A percentile compares a stretch with the other conserved stretches of the same genome.
Evolutionary conservation across 2,113 vertebrate species (phyloP).

Genomic region (Ictalurus furcatus): DNA sequence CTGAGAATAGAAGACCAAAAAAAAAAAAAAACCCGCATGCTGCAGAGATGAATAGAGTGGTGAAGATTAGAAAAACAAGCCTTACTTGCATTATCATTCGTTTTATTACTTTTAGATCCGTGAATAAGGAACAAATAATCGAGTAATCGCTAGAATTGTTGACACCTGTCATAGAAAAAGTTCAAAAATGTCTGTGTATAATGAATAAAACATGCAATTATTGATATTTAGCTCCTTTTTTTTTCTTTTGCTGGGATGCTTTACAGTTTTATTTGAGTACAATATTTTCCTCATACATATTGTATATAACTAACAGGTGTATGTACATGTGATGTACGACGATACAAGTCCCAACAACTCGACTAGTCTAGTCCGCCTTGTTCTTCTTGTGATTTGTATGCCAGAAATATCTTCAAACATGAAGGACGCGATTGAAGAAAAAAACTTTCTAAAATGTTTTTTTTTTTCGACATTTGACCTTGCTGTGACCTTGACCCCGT

Average conservation of each 20-base stretch:
- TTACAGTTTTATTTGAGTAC: background rate
- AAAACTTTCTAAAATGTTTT: no score
- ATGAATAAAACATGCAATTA: background rate
- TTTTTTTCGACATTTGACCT: no score
- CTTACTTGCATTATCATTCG: background rate
- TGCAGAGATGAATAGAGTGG: constrained; percentile 23
- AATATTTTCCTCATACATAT: background rate
- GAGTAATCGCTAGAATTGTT: background rate
- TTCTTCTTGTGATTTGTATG: no score
- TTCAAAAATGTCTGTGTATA: background rate
- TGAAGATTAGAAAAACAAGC: background rate
- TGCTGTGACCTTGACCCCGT: background rate
- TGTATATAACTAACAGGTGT: background rate
- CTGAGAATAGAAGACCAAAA: background rate
- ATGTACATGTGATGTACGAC: no score
- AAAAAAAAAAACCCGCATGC: background rate
- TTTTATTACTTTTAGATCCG: background rate
- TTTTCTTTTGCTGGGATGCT: background rate
- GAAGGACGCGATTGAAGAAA: background rate
- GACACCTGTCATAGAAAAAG: background rate
- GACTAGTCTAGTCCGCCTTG: no score
- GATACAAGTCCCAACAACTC: no score
- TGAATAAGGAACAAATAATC: background rate
- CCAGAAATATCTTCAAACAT: no score
- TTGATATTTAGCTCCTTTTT: background rate